Evolutionary conservation across 2,888 invertebrate species (phyloP).

Genomic region (Nebria salina): DNA sequence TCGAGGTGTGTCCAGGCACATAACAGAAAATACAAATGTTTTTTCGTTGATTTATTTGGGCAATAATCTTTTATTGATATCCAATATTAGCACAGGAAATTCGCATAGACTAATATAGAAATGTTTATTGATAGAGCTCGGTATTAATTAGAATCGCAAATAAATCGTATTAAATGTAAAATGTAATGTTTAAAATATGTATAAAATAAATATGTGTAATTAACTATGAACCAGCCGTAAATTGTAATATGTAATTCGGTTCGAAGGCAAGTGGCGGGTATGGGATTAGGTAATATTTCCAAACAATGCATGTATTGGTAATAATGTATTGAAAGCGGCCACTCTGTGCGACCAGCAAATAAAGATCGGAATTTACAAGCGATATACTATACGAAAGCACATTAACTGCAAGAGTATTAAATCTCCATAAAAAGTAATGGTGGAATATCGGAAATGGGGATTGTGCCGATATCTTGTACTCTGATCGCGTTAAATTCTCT

Average conservation of each 20-base stretch:
- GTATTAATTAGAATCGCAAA: too few species aligned
- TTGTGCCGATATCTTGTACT: background rate
- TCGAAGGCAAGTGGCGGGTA: background rate
- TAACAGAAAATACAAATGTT: too few species aligned
- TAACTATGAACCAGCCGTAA: background rate
- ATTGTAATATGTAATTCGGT: background rate
- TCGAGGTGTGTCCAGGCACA: too few species aligned
- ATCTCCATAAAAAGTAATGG: slow-evolving; percentile 1
- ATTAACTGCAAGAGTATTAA: background rate
- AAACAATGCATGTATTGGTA: background rate
- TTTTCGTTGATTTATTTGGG: too few species aligned
- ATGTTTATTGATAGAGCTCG: too few species aligned
- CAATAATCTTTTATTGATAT: too few species aligned
- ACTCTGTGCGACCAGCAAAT: background rate
- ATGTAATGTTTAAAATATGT: too few species aligned
- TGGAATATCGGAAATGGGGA: background rate
- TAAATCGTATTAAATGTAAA: too few species aligned
- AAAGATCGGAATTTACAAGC: background rate
- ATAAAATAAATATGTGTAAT: too few species aligned
- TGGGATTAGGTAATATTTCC: background rate
- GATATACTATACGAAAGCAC: background rate
- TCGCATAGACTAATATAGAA: too few species aligned
- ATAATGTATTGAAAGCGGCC: background rate
- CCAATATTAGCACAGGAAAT: too few species aligned
- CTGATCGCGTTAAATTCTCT: background rate